Evolutionary conservation across 2,888 invertebrate species (phyloP), one percentile per base, ranked within the genome.

Genomic region (Dorcus hopei): DNA sequence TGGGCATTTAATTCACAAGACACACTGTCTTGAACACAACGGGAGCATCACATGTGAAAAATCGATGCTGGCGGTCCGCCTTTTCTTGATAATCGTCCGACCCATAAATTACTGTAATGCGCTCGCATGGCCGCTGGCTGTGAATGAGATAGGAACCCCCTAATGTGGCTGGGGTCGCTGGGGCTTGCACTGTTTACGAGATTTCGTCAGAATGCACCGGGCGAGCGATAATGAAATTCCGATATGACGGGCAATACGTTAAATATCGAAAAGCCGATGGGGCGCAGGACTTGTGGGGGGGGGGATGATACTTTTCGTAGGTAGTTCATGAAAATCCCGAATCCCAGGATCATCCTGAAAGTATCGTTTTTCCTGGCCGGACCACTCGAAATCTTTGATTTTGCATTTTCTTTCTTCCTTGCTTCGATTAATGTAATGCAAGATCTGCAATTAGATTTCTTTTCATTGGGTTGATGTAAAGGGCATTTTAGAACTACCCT

Each of bases 81-180:
- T 74, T 75, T 77, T 76, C 75, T 76, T 74, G 76, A 74, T 76
- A 75, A 76, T 75, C 73, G 73, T 68, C 68, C 68, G 68, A 69
- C 72, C 72, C 77, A 77, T 78, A 78, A 78, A 60, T 60, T 57
- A 54, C 71, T 72, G 71, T 75, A 74, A 77, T 76, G 76, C 74
- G 76, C 72, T 73, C 71, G 74, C 74, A 75, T 75, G 75, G 74
- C 74, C 76, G 76, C 70, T 77, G 76, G 75, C 77, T 77, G 77
- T 77, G 76, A 77, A 77, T 75, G 75, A 76, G 77, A 77, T 77
- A 77, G 76, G 71, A 62, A 19, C 63, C 65, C 69, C 63, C 59
- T 66, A 67, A 66, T 66, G 66, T 64, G 64, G 61, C 64, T 57
- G 45, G 54, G 61, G 59, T 61, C 61, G 57, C 61, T 55, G 54